phyloP scores from a whole-genome alignment of 2,113 vertebrate genomes.

The Coracopsis vasa region DNA sequence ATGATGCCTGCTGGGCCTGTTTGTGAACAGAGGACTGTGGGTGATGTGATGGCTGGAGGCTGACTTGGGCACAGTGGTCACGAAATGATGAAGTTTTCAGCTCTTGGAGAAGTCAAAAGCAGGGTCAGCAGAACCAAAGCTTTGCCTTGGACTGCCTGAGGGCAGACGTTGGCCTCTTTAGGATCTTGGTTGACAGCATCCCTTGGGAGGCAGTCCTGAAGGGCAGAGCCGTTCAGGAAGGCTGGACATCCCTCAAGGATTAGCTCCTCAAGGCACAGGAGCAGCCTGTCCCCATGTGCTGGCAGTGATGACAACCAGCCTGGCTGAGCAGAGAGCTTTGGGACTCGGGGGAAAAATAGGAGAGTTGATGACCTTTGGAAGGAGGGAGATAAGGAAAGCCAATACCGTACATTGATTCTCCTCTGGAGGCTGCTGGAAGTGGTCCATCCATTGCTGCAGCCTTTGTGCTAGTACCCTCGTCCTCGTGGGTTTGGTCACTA shows the following conservation, averaged over 20 bases:
- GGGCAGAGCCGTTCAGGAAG: not conserved
- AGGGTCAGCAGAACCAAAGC: not conserved
- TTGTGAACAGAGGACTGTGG: not conserved
- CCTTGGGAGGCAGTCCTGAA: not conserved
- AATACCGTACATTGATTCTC: not conserved
- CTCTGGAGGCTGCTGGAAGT: not conserved
- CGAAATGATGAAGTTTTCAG: not conserved
- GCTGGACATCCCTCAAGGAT: not conserved
- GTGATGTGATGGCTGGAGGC: not conserved
- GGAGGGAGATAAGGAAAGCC: not conserved
- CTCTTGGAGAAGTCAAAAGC: not conserved
- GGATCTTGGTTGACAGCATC: not conserved
- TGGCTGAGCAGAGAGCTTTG: not conserved
- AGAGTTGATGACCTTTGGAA: not conserved
- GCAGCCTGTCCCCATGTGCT: not conserved
- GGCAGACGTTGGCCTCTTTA: not conserved
- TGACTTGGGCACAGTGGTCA: not conserved
- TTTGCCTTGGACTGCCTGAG: not conserved
- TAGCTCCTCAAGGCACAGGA: not conserved
- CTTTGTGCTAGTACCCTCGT: not conserved
- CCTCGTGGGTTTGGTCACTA: not conserved
- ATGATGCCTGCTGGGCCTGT: not conserved
- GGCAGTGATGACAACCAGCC: not conserved
- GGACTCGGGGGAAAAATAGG: not conserved
- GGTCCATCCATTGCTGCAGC: not conserved